Percentiles rank a stretch among this genome's conserved stretches.
Conservation (phyloP, 2,888 invertebrate genomes). For the Nycteola revayana region DNA sequence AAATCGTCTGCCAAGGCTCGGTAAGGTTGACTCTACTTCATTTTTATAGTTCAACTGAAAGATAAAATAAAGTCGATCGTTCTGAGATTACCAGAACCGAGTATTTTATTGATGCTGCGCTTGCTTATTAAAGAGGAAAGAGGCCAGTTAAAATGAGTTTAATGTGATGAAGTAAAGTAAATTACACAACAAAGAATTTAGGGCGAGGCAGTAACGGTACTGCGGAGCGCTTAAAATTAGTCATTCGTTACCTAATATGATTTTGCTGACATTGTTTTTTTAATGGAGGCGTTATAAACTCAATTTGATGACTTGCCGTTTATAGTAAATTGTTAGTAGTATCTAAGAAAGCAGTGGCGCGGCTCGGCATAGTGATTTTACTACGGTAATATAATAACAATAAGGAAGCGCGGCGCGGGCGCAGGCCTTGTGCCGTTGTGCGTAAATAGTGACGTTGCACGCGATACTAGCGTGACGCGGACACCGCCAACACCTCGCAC, state of each 20-base stretch:
- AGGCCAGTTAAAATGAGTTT: constrained; percentile 5
- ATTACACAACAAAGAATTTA: constrained; percentile 18
- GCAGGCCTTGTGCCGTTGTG: constrained; percentile 47
- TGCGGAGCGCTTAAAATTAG: constrained; percentile 13
- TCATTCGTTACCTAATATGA: constrained; percentile 11
- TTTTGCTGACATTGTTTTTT: constrained; percentile 6
- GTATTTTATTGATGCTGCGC: constrained; percentile 1
- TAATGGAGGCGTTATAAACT: no score
- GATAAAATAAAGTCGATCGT: constrained; percentile 4
- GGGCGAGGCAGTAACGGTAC: constrained; percentile 13
- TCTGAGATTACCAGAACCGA: constrained; percentile 8
- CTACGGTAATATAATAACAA: constrained; percentile 41
- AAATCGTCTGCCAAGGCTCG: constrained; percentile 41
- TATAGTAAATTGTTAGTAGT: no score
- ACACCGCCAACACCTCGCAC: no score
- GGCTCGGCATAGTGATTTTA: constrained; percentile 34
- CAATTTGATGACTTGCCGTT: no score
- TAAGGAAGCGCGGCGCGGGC: constrained; percentile 57
- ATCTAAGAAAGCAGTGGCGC: constrained; percentile 27
- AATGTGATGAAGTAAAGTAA: constrained; percentile 8
- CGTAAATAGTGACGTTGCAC: constrained; percentile 67
- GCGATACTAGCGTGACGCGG: constrained; percentile 59
- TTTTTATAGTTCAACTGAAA: constrained; percentile 16
- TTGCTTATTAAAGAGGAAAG: background rate
- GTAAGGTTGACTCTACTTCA: constrained; percentile 27